phyloP scores from a whole-genome alignment of 2,113 vertebrate species.

The Ptilonorhynchus violaceus region DNA sequence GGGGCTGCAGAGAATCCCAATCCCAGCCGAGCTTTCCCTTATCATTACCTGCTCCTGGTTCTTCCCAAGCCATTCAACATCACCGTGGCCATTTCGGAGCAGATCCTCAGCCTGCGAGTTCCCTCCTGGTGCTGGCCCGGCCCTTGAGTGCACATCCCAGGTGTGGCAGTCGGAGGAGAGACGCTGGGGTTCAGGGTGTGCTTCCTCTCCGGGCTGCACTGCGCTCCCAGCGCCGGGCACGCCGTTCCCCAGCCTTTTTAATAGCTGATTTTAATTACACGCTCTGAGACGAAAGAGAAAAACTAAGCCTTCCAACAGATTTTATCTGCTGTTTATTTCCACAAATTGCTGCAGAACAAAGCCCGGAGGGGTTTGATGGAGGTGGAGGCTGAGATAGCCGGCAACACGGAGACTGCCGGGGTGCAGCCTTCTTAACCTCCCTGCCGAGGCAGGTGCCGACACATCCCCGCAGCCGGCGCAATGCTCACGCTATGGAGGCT shows the following conservation, averaged over 20 bases:
- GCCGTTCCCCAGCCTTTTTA: not conserved
- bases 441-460: constrained; percentile 71
- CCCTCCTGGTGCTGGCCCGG: not conserved
- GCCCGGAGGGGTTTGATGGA: constrained; percentile 64
- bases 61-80: accelerated
- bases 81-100: accelerated
- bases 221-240: not conserved
- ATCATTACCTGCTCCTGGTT: not conserved
- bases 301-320: constrained; percentile 47
- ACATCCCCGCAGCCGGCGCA: constrained; percentile 64
- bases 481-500: constrained; percentile 60
- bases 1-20: not conserved
- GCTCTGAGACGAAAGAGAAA: not conserved
- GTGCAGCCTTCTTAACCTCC: constrained; percentile 53
- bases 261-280: constrained; percentile 20
- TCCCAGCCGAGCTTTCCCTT: not conserved
- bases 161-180: constrained; percentile 43
- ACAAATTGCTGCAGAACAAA: constrained; percentile 48
- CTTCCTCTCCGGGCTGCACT: not conserved
- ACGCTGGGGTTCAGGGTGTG: not conserved
- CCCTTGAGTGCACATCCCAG: not conserved
- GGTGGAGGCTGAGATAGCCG: constrained; percentile 73
- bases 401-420: constrained; percentile 53
- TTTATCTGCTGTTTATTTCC: constrained; percentile 63
- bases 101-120: not conserved